A percentile compares a stretch with the other conserved stretches of the same genome.
Evolutionary conservation across 2,797 vertebrate genomes (phyloP).

Genomic region (Streptopelia turtur): DNA sequence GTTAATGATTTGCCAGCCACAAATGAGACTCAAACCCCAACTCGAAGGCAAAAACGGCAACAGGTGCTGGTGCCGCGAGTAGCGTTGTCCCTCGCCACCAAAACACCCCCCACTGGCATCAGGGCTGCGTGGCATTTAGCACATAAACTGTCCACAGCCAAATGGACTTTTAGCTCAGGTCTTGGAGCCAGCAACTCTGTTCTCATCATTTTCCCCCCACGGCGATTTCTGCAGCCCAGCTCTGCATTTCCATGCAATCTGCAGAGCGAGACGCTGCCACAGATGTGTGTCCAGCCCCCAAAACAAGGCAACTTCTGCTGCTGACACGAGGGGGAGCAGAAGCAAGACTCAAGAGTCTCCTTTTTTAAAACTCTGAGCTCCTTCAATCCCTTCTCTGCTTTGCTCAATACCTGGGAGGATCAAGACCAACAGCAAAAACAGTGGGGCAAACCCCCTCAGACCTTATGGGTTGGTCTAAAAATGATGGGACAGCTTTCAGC

Average conservation of each 20-base stretch:
- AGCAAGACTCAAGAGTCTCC: background rate
- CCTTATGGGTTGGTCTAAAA: background rate
- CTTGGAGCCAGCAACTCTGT: background rate
- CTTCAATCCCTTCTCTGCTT: background rate
- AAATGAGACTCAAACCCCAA: background rate
- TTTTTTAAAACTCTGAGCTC: background rate
- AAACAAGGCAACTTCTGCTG: background rate
- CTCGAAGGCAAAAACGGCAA: background rate
- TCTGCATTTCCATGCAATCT: background rate
- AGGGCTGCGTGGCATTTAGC: background rate
- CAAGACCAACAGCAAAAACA: background rate
- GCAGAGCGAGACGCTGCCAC: background rate
- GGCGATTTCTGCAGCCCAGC: background rate
- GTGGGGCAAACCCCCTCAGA: background rate
- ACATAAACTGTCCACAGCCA: background rate
- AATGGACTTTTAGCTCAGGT: background rate
- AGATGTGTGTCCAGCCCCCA: background rate
- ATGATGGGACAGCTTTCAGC: background rate
- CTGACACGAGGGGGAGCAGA: accelerated
- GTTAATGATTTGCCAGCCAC: background rate
- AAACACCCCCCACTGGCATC: background rate
- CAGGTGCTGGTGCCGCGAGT: accelerated
- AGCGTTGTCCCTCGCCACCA: background rate
- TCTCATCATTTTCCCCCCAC: background rate
- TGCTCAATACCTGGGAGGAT: background rate